phyloP scores from a whole-genome alignment of 30 jellyfish, hydroid and myxozoan genomes.

The Cassiopea andromeda region DNA sequence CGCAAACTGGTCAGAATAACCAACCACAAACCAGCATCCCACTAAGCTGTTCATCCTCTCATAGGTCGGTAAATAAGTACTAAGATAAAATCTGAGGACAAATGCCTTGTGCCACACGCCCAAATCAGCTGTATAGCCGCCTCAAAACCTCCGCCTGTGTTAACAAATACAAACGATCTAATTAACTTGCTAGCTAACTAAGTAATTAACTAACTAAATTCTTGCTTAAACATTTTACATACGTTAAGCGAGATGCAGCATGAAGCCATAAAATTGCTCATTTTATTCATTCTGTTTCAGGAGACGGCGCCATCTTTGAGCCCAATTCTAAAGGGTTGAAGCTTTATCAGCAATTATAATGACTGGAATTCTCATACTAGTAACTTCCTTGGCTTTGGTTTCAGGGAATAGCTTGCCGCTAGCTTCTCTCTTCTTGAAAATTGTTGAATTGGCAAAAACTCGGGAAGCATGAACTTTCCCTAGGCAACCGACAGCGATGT shows the following conservation, averaged over 20 bases:
- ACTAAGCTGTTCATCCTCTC: no score
- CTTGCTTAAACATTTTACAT: conserved; percentile 6
- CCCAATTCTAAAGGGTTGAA: conserved; percentile 26
- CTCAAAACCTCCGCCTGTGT: no score
- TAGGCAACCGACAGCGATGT: conserved; percentile 62
- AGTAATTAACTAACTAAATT: neutral
- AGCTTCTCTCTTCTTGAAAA: conserved; percentile 30
- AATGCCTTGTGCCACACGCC: no score
- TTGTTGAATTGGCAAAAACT: conserved; percentile 39
- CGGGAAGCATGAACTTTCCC: conserved; percentile 57
- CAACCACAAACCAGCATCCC: no score
- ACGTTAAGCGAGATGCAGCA: conserved; percentile 28
- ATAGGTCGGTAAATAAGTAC: no score
- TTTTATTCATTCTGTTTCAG: conserved; percentile 27
- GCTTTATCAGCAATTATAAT: conserved; percentile 42
- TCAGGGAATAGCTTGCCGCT: conserved; percentile 13
- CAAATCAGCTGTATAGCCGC: no score
- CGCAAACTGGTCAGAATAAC: no score
- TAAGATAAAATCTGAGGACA: no score
- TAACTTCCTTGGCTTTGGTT: conserved; percentile 5
- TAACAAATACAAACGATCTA: no score
- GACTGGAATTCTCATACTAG: conserved; percentile 36
- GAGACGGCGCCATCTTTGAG: conserved; percentile 24
- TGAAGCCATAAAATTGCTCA: conserved; percentile 24
- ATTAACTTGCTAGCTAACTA: no score